Percentiles rank a stretch among this genome's conserved stretches.
These are phyloP conservation scores for Macrobrachium nipponense DNA, from an alignment of 1,140 invertebrate species.

Conservation along the genomic window DNA sequence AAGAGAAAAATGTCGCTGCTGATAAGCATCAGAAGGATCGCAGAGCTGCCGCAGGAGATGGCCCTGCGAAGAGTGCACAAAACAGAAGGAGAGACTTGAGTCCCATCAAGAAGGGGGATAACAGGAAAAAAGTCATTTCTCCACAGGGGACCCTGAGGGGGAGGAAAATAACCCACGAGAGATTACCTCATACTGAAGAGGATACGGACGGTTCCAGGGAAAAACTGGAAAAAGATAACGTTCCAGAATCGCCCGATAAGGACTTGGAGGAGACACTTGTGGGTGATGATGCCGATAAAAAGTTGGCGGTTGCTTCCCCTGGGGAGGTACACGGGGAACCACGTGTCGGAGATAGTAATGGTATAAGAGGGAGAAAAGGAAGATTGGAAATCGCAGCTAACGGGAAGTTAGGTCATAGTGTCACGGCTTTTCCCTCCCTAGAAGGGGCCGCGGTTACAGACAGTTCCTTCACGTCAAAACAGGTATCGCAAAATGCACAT, in stretches of 20 bases:
- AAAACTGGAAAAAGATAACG: slow-evolving; percentile 36
- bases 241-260: slow-evolving; percentile 40
- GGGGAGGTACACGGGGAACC: not conserved
- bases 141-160: not conserved
- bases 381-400: too few species aligned
- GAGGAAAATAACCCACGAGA: too few species aligned
- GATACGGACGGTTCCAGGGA: slow-evolving; percentile 24
- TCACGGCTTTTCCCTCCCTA: too few species aligned
- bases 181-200: not conserved
- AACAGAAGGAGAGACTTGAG: not conserved
- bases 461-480: too few species aligned
- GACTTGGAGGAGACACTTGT: slow-evolving; percentile 22
- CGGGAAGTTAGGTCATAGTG: too few species aligned
- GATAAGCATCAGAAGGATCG: too few species aligned
- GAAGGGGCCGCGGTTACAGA: too few species aligned
- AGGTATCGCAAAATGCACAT: too few species aligned
- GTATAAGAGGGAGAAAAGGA: too few species aligned
- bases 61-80: too few species aligned
- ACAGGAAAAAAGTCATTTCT: not conserved
- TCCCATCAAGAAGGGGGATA: not conserved
- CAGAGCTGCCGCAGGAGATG: too few species aligned
- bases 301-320: not conserved
- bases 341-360: too few species aligned
- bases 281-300: not conserved
- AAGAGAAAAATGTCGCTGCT: not conserved